A percentile compares a stretch with the other conserved stretches of the same genome.
These are phyloP conservation scores for Drosophila cardini DNA, from an alignment of 1,140 invertebrate genomes.

Conservation along the genomic window DNA sequence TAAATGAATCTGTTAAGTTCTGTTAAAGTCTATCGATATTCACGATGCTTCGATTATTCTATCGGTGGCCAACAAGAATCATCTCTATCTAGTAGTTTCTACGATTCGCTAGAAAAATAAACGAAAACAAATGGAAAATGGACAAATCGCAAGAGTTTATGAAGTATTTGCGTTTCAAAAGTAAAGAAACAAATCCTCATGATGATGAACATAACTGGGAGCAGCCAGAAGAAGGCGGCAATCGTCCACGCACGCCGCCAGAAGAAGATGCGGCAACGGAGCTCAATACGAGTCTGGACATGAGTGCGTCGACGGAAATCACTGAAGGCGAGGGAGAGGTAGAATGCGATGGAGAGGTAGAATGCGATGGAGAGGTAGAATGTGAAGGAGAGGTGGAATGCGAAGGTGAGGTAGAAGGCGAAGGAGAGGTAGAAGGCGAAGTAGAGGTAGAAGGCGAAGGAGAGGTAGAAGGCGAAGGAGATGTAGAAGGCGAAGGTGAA, in stretches of 20 bases:
- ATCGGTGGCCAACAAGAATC: neutral
- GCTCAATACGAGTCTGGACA: constrained; percentile 48
- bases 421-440: constrained; percentile 37
- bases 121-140: constrained; percentile 21
- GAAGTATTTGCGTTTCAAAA: constrained; percentile 5
- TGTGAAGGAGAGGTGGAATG: neutral
- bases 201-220: constrained; percentile 20
- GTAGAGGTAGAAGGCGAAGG: neutral
- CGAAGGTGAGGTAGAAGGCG: neutral
- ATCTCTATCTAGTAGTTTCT: constrained; percentile 13
- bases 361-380: no score
- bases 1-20: neutral
- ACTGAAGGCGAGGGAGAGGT: constrained; percentile 29
- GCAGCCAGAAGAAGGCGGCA: neutral
- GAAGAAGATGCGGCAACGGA: constrained; percentile 46
- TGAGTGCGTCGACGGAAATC: constrained; percentile 55
- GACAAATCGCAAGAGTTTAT: constrained; percentile 9
- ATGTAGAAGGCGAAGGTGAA: no score
- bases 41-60: constrained; percentile 6
- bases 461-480: no score
- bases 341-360: no score
- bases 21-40: constrained; percentile 15
- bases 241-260: constrained; percentile 54
- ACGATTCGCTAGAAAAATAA: constrained; percentile 1
- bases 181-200: neutral